These are phyloP conservation scores for Drosophila mojavensis DNA, from an alignment of 1,140 invertebrate species.

Conservation along the genomic window DNA sequence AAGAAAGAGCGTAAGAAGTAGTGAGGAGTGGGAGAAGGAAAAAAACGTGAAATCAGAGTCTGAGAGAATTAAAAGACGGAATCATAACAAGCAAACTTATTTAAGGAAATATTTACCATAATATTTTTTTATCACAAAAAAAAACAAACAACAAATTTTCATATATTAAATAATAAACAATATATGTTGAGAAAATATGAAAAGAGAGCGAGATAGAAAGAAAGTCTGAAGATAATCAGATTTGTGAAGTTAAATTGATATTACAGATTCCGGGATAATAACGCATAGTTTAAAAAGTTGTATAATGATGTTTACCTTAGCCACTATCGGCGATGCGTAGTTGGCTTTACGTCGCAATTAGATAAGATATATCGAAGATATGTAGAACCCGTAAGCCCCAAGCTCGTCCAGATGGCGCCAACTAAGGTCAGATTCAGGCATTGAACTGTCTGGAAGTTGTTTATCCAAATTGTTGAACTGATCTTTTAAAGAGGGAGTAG, in stretches of 20 bases:
- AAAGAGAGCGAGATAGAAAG: no score
- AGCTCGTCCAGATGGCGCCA: conserved; percentile 53
- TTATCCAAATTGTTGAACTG: conserved; percentile 61
- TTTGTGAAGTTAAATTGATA: not conserved
- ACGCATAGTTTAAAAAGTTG: not conserved
- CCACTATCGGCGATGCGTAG: conserved; percentile 28
- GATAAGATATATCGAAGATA: conserved; percentile 34
- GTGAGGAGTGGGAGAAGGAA: no score
- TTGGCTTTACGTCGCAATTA: conserved; percentile 31
- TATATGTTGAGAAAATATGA: not conserved
- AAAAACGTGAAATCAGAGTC: no score
- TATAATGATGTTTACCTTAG: conserved; percentile 8
- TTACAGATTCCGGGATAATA: not conserved
- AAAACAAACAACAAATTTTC: no score
- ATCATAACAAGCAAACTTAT: no score
- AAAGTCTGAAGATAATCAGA: no score
- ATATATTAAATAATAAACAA: no score
- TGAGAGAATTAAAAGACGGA: no score
- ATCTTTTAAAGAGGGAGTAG: conserved; percentile 20
- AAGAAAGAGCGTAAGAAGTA: not conserved
- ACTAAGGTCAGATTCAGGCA: conserved; percentile 68
- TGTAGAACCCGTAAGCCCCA: conserved; percentile 18
- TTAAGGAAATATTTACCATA: no score
- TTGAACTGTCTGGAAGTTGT: conserved; percentile 60
- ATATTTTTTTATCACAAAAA: no score